These are phyloP conservation scores for Scaptomyza parva DNA, from an alignment of 2,888 invertebrate genomes.

Conservation along the genomic window DNA sequence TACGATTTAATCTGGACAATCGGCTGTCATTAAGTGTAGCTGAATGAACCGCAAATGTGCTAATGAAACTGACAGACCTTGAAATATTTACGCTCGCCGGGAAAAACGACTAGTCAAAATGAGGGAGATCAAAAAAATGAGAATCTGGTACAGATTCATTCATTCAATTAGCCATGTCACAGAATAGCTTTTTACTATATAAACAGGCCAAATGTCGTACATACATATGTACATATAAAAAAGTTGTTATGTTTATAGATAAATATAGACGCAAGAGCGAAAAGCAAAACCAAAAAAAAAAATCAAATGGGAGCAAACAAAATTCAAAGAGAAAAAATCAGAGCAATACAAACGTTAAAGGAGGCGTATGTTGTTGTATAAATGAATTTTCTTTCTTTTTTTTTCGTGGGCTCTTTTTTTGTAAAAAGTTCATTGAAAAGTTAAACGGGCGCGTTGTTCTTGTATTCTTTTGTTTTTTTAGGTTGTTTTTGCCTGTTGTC, in stretches of 20 bases:
- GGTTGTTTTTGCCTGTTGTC: slow-evolving; percentile 44
- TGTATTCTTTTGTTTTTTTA: slow-evolving; percentile 6
- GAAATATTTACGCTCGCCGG: slow-evolving; percentile 30
- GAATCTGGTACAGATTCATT: slow-evolving; percentile 52
- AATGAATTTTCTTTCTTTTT: background rate
- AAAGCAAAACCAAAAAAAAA: slow-evolving; percentile 16
- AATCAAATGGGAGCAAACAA: slow-evolving; percentile 19
- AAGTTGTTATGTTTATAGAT: slow-evolving; percentile 60
- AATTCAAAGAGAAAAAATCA: slow-evolving; percentile 18
- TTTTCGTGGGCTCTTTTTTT: background rate
- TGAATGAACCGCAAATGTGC: slow-evolving; percentile 67
- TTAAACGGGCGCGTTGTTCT: slow-evolving; percentile 35
- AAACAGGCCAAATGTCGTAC: slow-evolving; percentile 51
- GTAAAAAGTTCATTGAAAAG: slow-evolving; percentile 52
- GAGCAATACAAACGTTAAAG: slow-evolving; percentile 32
- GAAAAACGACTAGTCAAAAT: too few relatives aligned
- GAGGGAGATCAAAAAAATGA: slow-evolving; percentile 18
- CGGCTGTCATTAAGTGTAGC: slow-evolving; percentile 69
- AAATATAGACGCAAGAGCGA: slow-evolving; percentile 63
- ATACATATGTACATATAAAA: slow-evolving; percentile 11
- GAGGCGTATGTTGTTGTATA: background rate
- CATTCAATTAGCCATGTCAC: slow-evolving; percentile 71
- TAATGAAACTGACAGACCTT: slow-evolving; percentile 67
- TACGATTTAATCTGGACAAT: slow-evolving; percentile 74
- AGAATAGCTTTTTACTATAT: slow-evolving; percentile 46